Evolutionary conservation across 2,113 vertebrate genomes (phyloP).

Genomic region (Phyllopteryx taeniolatus): DNA sequence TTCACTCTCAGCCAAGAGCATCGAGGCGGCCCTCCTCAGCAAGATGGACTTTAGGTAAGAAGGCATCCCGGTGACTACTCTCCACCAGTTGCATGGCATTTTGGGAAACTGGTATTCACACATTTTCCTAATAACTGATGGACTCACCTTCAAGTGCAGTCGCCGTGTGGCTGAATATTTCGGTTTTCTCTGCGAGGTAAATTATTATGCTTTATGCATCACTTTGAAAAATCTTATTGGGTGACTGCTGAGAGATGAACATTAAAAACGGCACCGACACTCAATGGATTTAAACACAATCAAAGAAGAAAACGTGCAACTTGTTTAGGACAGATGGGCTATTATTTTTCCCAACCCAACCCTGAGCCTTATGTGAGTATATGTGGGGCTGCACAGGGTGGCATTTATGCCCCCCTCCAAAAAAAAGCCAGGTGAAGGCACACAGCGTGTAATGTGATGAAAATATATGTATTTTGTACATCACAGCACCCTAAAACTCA

Average conservation of each 20-base stretch:
- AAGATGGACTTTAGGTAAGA: conserved; percentile 57
- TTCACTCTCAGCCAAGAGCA: conserved; percentile 67
- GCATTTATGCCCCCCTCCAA: too few species aligned
- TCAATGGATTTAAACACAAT: not conserved
- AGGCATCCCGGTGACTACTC: not conserved
- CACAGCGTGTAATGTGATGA: too few species aligned
- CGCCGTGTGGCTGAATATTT: conserved; percentile 70
- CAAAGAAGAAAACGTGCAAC: not conserved
- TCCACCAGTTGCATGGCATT: not conserved
- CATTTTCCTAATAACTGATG: not conserved
- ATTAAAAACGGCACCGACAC: too few species aligned
- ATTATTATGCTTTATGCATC: not conserved
- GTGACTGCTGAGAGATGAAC: not conserved
- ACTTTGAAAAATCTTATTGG: not conserved
- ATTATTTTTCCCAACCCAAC: not conserved
- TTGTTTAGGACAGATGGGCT: not conserved
- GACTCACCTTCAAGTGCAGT: conserved; percentile 65
- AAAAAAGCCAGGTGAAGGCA: too few species aligned
- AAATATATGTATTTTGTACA: too few species aligned
- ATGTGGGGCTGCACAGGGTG: too few species aligned
- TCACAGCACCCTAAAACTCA: too few species aligned
- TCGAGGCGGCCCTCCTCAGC: conserved; percentile 64
- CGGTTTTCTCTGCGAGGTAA: conserved; percentile 58
- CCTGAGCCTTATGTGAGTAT: too few species aligned
- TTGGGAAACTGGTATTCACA: not conserved